Evolutionary conservation across 1,140 invertebrate genomes (phyloP).

Genomic region (Reticulitermes speratus): DNA sequence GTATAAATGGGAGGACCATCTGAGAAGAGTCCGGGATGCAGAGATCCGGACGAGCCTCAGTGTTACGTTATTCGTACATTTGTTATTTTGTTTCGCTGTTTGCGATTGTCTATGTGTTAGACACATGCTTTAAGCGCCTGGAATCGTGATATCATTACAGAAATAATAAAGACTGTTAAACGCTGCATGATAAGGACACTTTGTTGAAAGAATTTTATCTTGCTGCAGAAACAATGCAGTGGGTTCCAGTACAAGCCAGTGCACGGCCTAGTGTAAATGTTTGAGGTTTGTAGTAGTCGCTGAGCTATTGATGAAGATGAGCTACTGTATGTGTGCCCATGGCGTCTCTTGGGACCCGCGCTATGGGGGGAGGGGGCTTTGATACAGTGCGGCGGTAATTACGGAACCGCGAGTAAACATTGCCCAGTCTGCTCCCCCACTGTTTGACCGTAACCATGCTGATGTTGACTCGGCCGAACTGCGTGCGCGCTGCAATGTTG

Average conservation of each 20-base stretch:
- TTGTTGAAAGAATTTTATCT: neutral
- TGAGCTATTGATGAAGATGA: conserved; percentile 2
- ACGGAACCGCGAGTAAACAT: conserved; percentile 7
- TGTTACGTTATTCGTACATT: too few species aligned
- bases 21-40: too few species aligned
- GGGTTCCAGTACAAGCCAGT: neutral
- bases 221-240: neutral
- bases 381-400: conserved; percentile 2
- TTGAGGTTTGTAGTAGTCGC: conserved; percentile 17
- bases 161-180: neutral
- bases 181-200: neutral
- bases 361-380: neutral
- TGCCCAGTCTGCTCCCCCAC: neutral
- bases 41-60: too few species aligned
- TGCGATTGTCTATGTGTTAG: too few species aligned
- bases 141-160: neutral
- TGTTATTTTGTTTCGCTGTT: too few species aligned
- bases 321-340: neutral
- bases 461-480: neutral
- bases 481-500: neutral
- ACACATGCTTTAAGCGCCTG: too few species aligned
- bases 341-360: neutral
- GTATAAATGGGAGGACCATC: too few species aligned
- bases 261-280: neutral
- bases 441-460: neutral